phyloP scores from a whole-genome alignment of 2,888 invertebrate genomes.

The Camptogramma bilineatum region DNA sequence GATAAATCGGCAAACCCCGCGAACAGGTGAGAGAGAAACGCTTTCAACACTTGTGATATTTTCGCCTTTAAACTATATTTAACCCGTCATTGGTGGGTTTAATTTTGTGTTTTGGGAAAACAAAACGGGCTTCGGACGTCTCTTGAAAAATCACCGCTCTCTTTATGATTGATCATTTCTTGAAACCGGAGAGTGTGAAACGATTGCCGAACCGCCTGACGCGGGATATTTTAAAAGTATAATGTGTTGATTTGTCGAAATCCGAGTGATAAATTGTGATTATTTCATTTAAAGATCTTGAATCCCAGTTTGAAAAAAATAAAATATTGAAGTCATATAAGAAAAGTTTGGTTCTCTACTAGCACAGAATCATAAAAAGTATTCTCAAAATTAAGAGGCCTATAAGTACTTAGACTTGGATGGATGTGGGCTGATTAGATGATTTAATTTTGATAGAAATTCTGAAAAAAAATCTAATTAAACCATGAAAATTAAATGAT shows the following conservation, averaged over 20 bases:
- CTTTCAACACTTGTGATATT: conserved; percentile 73
- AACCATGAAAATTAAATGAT: conserved; percentile 1
- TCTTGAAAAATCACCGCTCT: conserved; percentile 80
- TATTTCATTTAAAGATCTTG: conserved; percentile 29
- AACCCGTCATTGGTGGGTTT: conserved; percentile 62
- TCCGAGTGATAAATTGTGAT: conserved; percentile 66
- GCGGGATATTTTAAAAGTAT: conserved; percentile 63
- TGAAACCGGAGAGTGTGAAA: conserved; percentile 64
- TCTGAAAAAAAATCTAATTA: too few species aligned
- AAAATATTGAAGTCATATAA: neutral
- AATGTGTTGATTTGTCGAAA: conserved; percentile 79
- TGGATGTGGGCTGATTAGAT: too few species aligned
- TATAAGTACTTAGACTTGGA: too few species aligned
- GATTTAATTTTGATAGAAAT: too few species aligned
- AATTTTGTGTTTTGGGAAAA: conserved; percentile 77
- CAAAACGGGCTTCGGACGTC: conserved; percentile 67
- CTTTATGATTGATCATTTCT: conserved; percentile 83
- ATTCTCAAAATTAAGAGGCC: too few species aligned
- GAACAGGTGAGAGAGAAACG: conserved; percentile 70
- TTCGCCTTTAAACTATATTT: conserved; percentile 70
- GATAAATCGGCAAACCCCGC: conserved; percentile 53
- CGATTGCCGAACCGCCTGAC: conserved; percentile 47
- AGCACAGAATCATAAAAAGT: too few species aligned
- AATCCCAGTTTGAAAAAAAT: neutral
- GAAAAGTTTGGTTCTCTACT: too few species aligned